phyloP scores from a whole-genome alignment of 2,888 invertebrate species.

The Candidula unifasciata region DNA sequence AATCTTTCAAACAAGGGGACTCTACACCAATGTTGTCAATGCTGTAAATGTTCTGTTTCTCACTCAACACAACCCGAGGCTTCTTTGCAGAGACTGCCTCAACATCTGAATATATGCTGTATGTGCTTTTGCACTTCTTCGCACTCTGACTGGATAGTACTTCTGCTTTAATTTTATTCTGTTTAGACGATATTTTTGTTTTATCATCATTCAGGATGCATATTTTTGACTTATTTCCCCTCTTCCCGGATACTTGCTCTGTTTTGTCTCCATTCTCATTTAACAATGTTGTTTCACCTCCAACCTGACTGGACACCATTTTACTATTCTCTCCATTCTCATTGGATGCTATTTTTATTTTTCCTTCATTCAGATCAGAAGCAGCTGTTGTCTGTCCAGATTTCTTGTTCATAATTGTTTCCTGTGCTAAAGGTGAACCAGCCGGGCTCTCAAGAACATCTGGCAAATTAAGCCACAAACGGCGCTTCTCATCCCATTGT shows the following conservation, averaged over 20 bases:
- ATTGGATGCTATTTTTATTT: not conserved
- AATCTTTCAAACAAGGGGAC: not conserved
- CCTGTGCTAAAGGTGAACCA: not conserved
- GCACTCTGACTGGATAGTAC: not conserved
- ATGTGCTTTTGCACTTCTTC: not conserved
- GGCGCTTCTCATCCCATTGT: not conserved
- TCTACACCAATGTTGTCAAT: not conserved
- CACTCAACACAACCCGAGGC: conserved; percentile 1
- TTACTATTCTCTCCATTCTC: not conserved
- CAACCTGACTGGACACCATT: no score
- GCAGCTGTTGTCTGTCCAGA: no score
- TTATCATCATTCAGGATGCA: no score
- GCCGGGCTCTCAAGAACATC: not conserved
- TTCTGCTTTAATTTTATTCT: not conserved
- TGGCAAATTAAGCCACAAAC: not conserved
- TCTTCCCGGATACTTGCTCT: no score
- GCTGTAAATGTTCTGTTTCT: not conserved
- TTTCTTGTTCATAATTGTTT: not conserved
- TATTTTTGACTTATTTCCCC: no score
- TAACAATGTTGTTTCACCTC: no score
- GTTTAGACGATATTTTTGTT: no score
- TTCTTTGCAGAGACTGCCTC: not conserved
- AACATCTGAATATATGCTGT: not conserved
- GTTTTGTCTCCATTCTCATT: no score
- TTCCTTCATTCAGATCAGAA: not conserved